Evolutionary conservation across 2,113 vertebrate species (phyloP).

Genomic region (Patagioenas fasciata): DNA sequence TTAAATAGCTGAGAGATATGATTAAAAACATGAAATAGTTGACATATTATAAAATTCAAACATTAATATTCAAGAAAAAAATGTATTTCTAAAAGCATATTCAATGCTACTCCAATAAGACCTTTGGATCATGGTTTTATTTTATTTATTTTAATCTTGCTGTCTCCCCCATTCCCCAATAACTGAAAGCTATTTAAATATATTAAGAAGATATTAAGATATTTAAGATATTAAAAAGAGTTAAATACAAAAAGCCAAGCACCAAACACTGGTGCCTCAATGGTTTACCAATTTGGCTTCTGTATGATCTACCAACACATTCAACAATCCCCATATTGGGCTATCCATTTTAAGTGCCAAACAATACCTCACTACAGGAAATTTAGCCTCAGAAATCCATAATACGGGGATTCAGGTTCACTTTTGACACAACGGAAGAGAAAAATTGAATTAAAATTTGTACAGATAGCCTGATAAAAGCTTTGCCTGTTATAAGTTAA

Average conservation of each 20-base stretch:
- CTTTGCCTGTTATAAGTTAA: neutral
- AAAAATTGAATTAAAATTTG: neutral
- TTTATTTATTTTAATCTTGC: neutral
- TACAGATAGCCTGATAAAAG: neutral
- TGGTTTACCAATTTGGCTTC: neutral
- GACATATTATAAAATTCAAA: neutral
- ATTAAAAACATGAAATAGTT: constrained; percentile 37
- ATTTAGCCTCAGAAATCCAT: neutral
- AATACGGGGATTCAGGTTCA: neutral
- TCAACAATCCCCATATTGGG: neutral
- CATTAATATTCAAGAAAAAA: neutral
- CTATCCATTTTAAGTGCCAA: neutral
- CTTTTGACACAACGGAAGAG: neutral
- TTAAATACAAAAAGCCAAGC: neutral
- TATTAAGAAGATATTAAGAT: too few relatives aligned
- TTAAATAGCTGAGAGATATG: neutral
- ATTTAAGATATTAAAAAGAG: neutral
- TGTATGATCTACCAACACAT: neutral
- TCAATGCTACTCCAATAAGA: neutral
- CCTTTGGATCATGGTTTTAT: neutral
- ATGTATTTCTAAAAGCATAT: neutral
- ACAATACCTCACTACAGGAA: neutral
- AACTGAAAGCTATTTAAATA: neutral
- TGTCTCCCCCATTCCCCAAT: neutral
- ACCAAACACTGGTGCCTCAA: neutral